Conservation (phyloP, 1,140 invertebrate genomes). For the Mizuhopecten yessoensis region DNA sequence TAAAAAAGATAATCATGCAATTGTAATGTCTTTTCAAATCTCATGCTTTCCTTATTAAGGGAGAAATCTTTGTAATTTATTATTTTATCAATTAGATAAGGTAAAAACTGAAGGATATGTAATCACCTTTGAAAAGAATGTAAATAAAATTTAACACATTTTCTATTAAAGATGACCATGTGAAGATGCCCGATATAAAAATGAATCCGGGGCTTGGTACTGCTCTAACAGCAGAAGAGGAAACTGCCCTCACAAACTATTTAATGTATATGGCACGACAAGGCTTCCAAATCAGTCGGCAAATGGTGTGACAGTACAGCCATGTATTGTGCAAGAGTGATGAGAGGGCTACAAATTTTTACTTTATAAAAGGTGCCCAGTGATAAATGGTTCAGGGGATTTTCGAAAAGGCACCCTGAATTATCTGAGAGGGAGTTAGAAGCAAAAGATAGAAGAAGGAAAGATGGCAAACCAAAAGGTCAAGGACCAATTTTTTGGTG, state of each 20-base stretch:
- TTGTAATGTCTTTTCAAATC: no score
- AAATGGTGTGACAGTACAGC: neutral
- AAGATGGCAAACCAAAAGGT: constrained; percentile 46
- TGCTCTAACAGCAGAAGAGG: neutral
- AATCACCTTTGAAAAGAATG: no score
- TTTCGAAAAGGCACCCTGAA: constrained; percentile 44
- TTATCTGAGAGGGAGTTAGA: constrained; percentile 42
- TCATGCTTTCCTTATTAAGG: no score
- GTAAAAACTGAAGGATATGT: no score
- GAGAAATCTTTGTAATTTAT: no score
- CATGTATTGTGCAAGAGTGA: neutral
- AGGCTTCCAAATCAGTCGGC: neutral
- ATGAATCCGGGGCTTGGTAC: no score
- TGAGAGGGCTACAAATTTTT: neutral
- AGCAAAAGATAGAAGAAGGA: neutral
- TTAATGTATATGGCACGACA: neutral
- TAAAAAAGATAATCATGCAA: no score
- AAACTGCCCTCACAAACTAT: neutral
- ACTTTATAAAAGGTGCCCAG: constrained; percentile 45
- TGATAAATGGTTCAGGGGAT: neutral
- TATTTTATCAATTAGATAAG: no score
- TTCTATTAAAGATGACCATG: no score
- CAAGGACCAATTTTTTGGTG: constrained; percentile 42
- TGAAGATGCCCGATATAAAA: no score
- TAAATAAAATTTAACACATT: no score